Conservation (phyloP, 2,888 invertebrate species). For the Petrophora chlorosata region DNA sequence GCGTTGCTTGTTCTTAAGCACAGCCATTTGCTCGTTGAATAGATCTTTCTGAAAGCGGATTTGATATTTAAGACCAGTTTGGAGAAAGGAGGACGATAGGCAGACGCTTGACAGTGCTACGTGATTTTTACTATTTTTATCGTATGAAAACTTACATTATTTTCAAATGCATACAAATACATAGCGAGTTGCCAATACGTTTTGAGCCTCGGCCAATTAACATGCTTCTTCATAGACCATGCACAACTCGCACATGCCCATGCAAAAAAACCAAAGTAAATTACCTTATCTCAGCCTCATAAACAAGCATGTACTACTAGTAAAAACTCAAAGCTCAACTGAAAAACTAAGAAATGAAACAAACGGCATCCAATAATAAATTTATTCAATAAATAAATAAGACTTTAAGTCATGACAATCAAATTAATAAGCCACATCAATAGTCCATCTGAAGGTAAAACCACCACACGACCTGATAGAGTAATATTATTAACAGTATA, state of each 20-base stretch:
- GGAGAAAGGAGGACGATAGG: not conserved
- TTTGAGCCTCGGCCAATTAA: not conserved
- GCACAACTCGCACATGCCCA: constrained; percentile 39
- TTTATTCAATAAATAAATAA: constrained; percentile 61
- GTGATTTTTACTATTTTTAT: too few relatives aligned
- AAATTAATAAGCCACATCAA: constrained; percentile 46
- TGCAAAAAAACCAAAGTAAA: constrained; percentile 49
- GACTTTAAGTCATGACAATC: constrained; percentile 57
- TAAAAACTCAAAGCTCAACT: constrained; percentile 45
- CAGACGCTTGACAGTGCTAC: too few relatives aligned
- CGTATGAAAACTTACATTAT: too few relatives aligned
- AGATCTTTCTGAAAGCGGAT: constrained; percentile 79
- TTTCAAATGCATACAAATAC: too few relatives aligned
- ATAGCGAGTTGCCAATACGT: not conserved
- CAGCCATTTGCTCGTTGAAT: constrained; percentile 85
- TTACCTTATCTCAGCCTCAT: constrained; percentile 59
- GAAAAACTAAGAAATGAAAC: constrained; percentile 68
- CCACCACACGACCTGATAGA: constrained; percentile 80
- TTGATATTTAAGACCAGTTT: not conserved
- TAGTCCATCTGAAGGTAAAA: constrained; percentile 70
- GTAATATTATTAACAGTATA: constrained; percentile 72
- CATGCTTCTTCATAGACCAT: constrained; percentile 15
- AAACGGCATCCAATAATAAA: constrained; percentile 66
- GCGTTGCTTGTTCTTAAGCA: constrained; percentile 75
- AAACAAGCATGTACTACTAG: constrained; percentile 33